Evolutionary conservation across 2,888 invertebrate species (phyloP).

Genomic region (Tenodera sinensis): DNA sequence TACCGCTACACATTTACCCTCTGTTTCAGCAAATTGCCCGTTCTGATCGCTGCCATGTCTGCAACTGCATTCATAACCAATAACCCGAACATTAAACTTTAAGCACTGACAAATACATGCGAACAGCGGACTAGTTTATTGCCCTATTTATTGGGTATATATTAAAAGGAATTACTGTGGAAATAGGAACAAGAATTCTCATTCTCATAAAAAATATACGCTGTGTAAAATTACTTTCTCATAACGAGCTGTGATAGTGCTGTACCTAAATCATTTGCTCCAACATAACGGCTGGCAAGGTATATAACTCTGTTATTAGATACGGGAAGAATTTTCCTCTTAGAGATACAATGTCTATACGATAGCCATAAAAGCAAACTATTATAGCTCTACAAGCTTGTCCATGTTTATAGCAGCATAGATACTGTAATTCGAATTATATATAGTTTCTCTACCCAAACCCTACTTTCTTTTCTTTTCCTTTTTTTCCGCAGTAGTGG

Average conservation of each 20-base stretch:
- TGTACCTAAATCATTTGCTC: not conserved
- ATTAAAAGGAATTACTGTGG: too few relatives aligned
- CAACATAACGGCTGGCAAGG: not conserved
- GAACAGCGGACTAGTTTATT: too few relatives aligned
- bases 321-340: not conserved
- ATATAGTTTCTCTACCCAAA: not conserved
- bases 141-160: too few relatives aligned
- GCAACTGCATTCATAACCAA: too few relatives aligned
- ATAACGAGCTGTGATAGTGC: not conserved
- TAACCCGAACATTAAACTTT: too few relatives aligned
- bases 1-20: too few relatives aligned
- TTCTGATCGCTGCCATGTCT: too few relatives aligned
- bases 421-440: not conserved
- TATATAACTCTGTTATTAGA: not conserved
- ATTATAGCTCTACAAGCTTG: not conserved
- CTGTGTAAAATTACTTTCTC: not conserved
- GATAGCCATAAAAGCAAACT: not conserved
- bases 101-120: too few relatives aligned
- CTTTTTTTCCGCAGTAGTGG: not conserved
- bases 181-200: not conserved
- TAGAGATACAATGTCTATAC: not conserved
- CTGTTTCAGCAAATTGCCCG: too few relatives aligned
- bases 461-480: not conserved
- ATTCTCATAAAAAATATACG: not conserved
- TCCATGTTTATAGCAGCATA: not conserved